Evolutionary conservation across 2,888 invertebrate species (phyloP).

Genomic region (Meandrusa payeni): DNA sequence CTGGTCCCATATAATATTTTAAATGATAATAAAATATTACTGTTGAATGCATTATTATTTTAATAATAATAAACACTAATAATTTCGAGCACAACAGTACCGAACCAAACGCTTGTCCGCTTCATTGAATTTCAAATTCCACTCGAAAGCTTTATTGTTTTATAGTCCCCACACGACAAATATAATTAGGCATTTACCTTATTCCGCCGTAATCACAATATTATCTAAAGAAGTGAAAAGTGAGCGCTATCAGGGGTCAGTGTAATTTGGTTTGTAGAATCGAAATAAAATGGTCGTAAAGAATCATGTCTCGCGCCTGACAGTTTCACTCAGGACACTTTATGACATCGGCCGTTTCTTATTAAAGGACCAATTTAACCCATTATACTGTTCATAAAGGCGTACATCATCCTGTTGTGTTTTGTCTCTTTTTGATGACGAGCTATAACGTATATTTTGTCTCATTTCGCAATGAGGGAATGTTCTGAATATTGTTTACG

Average conservation of each 20-base stretch:
- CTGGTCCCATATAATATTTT: too few relatives aligned
- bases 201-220: not conserved
- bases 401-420: constrained; percentile 75
- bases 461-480: constrained; percentile 40
- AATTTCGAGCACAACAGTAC: constrained; percentile 13
- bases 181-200: constrained; percentile 21
- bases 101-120: constrained; percentile 7
- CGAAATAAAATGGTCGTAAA: constrained; percentile 42
- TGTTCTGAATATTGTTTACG: constrained; percentile 66
- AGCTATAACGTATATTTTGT: constrained; percentile 32
- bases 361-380: constrained; percentile 77
- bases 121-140: constrained; percentile 26
- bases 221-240: constrained; percentile 19
- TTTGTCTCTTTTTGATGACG: constrained; percentile 42
- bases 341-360: constrained; percentile 63
- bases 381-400: constrained; percentile 75
- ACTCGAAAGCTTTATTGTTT: constrained; percentile 23
- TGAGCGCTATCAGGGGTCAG: constrained; percentile 29
- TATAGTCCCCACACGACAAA: constrained; percentile 21
- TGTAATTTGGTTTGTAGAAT: constrained; percentile 35
- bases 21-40: too few relatives aligned
- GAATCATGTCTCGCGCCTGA: constrained; percentile 49
- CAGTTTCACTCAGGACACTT: constrained; percentile 65
- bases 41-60: too few relatives aligned
- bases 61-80: too few relatives aligned